Percentiles rank a stretch among this genome's conserved stretches.
Evolutionary conservation across 2,888 invertebrate species (phyloP).

Genomic region (Dynastes hyllus): DNA sequence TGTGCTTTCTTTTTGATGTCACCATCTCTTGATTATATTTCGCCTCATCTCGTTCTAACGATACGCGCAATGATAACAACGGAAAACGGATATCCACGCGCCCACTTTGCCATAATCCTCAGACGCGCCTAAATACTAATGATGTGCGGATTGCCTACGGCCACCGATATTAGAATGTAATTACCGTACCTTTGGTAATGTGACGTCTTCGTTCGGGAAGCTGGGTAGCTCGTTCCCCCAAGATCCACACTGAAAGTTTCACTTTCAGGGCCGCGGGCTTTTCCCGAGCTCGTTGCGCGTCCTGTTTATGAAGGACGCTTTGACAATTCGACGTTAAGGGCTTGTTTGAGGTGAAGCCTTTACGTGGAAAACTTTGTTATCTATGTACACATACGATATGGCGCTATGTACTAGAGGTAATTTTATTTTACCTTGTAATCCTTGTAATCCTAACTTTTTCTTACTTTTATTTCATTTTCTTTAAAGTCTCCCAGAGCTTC

Average conservation of each 20-base stretch:
- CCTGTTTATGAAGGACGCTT: slow-evolving; percentile 9
- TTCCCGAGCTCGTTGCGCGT: slow-evolving; percentile 7
- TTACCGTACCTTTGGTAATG: slow-evolving; percentile 28
- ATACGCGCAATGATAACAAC: slow-evolving; percentile 12
- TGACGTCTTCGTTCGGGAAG: neutral
- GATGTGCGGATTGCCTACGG: slow-evolving; percentile 40
- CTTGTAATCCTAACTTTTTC: no score
- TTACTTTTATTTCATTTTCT: no score
- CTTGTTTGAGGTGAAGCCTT: slow-evolving; percentile 16
- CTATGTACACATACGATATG: neutral
- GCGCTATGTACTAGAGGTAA: no score
- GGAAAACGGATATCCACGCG: slow-evolving; percentile 5
- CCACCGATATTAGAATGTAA: slow-evolving; percentile 44
- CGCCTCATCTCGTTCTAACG: neutral
- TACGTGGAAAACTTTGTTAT: slow-evolving; percentile 23
- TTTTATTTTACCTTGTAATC: no score
- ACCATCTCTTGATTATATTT: neutral
- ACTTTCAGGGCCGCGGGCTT: slow-evolving; percentile 37
- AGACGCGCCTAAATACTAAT: slow-evolving; percentile 30
- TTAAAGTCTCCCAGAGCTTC: no score
- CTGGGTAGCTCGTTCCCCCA: slow-evolving; percentile 14
- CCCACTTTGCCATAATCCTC: slow-evolving; percentile 3
- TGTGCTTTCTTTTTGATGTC: no score
- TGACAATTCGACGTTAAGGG: slow-evolving; percentile 22
- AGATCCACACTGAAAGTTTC: slow-evolving; percentile 33